phyloP scores from a whole-genome alignment of 2,797 vertebrate genomes.

The Avahi laniger region DNA sequence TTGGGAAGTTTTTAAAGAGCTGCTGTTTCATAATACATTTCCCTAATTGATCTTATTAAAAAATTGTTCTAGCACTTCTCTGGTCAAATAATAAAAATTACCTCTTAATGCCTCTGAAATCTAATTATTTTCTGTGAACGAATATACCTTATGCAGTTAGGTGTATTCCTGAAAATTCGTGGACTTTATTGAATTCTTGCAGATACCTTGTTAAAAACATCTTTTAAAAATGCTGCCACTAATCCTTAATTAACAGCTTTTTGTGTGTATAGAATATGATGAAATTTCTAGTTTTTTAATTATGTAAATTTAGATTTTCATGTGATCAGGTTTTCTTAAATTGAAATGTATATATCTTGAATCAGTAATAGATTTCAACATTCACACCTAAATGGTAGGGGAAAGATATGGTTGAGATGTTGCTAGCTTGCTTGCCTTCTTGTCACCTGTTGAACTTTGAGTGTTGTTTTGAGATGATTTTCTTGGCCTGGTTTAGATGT shows the following conservation, averaged over 20 bases:
- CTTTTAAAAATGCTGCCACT: neutral
- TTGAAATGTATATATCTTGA: neutral
- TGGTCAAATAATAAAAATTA: slow-evolving; percentile 28
- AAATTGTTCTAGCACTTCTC: neutral
- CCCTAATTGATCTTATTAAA: slow-evolving; percentile 5
- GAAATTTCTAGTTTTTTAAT: slow-evolving; percentile 30
- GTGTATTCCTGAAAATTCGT: neutral
- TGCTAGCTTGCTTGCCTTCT: slow-evolving; percentile 59
- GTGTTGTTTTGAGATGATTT: slow-evolving; percentile 62
- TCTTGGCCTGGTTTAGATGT: slow-evolving; percentile 81
- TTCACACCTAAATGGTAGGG: neutral
- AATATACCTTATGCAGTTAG: neutral
- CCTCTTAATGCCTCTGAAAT: slow-evolving; percentile 28
- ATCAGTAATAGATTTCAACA: neutral
- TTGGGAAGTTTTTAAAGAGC: neutral
- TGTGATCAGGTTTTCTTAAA: slow-evolving; percentile 46
- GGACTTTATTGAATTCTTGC: slow-evolving; percentile 23
- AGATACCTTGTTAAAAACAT: slow-evolving; percentile 26
- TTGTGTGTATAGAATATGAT: slow-evolving; percentile 7
- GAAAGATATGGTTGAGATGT: neutral
- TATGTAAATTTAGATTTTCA: slow-evolving; percentile 47
- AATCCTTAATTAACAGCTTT: slow-evolving; percentile 14
- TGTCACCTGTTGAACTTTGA: slow-evolving; percentile 20
- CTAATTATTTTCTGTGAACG: neutral
- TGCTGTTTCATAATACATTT: neutral